A percentile compares a stretch with the other conserved stretches of the same genome.
These are phyloP conservation scores for Nylanderia fulva DNA, from an alignment of 1,140 invertebrate species.

Conservation along the genomic window DNA sequence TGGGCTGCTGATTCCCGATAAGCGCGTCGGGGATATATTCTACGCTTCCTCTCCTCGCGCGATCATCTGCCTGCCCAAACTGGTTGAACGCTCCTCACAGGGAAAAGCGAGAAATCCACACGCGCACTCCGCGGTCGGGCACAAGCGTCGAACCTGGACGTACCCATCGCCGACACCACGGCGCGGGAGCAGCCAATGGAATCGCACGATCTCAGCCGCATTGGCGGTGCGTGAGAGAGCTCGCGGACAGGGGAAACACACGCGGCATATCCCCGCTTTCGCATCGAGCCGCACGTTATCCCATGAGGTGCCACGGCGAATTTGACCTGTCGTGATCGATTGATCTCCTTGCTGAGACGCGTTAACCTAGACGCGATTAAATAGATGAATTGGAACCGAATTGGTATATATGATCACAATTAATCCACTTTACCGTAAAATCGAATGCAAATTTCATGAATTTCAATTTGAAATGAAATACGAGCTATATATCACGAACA, in stretches of 20 bases:
- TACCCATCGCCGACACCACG: constrained; percentile 76
- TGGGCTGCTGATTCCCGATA: neutral
- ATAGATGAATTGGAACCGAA: neutral
- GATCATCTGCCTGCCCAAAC: constrained; percentile 39
- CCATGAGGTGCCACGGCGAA: constrained; percentile 9
- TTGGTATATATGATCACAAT: neutral
- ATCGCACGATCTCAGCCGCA: constrained; percentile 75
- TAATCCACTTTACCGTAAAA: neutral
- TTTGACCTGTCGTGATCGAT: constrained; percentile 23
- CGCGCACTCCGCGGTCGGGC: constrained; percentile 64
- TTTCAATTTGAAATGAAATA: neutral
- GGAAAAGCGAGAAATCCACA: constrained; percentile 44
- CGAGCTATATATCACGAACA: too few relatives aligned
- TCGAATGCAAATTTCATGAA: neutral
- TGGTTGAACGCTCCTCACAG: constrained; percentile 45
- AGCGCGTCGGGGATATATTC: constrained; percentile 5
- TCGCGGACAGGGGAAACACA: constrained; percentile 68
- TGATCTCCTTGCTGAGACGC: constrained; percentile 6
- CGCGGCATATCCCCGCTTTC: constrained; percentile 63
- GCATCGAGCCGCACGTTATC: constrained; percentile 47
- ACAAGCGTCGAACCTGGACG: constrained; percentile 75
- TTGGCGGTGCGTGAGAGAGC: constrained; percentile 77
- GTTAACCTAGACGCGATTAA: neutral
- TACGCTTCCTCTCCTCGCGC: constrained; percentile 17
- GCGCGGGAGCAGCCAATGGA: constrained; percentile 75